A percentile compares a stretch with the other conserved stretches of the same genome.
Conservation (phyloP, 1,140 invertebrate species). For the Mesaphorura yosii region DNA sequence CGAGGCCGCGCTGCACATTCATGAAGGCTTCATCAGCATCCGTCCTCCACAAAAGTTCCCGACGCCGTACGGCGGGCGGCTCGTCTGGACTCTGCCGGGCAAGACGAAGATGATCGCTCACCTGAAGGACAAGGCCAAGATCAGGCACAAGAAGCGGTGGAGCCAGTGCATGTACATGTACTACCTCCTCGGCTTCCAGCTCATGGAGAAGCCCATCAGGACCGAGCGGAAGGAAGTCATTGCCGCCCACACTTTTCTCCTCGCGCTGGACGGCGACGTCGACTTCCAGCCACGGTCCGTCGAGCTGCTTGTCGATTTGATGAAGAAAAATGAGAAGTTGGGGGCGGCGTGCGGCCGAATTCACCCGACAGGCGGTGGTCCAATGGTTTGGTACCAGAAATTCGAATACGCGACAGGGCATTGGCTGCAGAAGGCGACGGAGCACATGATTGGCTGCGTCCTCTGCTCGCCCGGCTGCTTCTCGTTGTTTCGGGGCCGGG, state of each 20-base stretch:
- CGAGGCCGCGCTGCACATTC: conserved; percentile 33
- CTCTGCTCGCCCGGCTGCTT: conserved; percentile 53
- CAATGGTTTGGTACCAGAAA: conserved; percentile 53
- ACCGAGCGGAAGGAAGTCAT: conserved; percentile 36
- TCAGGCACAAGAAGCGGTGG: conserved; percentile 41
- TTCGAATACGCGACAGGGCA: conserved; percentile 54
- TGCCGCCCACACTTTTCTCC: conserved; percentile 45
- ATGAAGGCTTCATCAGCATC: conserved; percentile 28
- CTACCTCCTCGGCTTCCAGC: conserved; percentile 46
- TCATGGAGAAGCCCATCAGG: conserved; percentile 39
- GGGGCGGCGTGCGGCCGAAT: conserved; percentile 44
- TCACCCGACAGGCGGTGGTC: conserved; percentile 33
- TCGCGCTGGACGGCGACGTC: conserved; percentile 46
- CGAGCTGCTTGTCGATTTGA: conserved; percentile 42
- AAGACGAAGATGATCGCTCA: conserved; percentile 39
- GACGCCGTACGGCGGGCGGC: conserved; percentile 40
- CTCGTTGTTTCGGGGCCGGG: conserved; percentile 45
- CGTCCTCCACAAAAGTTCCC: conserved; percentile 34
- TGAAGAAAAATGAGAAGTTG: conserved; percentile 44
- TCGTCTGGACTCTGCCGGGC: conserved; percentile 39
- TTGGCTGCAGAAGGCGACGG: conserved; percentile 56
- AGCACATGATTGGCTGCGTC: conserved; percentile 55
- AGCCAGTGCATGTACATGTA: conserved; percentile 53
- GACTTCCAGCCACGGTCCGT: conserved; percentile 46
- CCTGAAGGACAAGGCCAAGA: conserved; percentile 40